Evolutionary conservation across 1,140 invertebrate genomes (phyloP).

Genomic region (Globodera ellingtonae): DNA sequence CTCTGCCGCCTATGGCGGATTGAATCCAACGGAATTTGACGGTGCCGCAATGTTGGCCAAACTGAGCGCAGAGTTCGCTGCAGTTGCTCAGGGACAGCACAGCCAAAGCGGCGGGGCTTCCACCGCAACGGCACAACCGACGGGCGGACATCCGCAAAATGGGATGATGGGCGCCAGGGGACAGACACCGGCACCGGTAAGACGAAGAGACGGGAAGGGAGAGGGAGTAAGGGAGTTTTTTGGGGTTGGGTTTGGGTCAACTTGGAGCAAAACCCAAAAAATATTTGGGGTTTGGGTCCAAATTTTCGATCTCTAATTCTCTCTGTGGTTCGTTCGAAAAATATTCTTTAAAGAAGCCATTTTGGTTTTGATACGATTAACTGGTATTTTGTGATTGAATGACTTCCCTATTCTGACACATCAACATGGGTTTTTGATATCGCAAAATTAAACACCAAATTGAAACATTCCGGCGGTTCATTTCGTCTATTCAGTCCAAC

Average conservation of each 20-base stretch:
- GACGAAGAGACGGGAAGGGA: not conserved
- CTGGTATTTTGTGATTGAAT: too few relatives aligned
- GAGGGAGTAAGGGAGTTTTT: too few relatives aligned
- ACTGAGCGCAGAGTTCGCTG: constrained; percentile 27
- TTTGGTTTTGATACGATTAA: too few relatives aligned
- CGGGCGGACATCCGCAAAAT: constrained; percentile 3
- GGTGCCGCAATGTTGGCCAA: constrained; percentile 25
- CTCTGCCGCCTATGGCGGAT: not conserved
- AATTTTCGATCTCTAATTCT: too few relatives aligned
- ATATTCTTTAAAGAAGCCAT: too few relatives aligned
- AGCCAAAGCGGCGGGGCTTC: not conserved
- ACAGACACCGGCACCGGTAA: constrained; percentile 16
- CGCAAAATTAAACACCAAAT: not conserved
- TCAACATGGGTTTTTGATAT: too few relatives aligned
- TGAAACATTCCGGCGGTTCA: not conserved
- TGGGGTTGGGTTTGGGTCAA: too few relatives aligned
- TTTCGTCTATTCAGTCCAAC: constrained; percentile 9
- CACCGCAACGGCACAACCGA: constrained; percentile 6
- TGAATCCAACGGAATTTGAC: constrained; percentile 11
- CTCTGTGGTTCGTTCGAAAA: too few relatives aligned
- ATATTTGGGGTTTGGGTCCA: too few relatives aligned
- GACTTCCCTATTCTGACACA: too few relatives aligned
- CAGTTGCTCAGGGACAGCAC: constrained; percentile 13
- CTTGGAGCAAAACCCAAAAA: too few relatives aligned
- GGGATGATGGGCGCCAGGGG: not conserved